phyloP scores from a whole-genome alignment of 2,888 invertebrate species.

The Cerceris ruficornis region DNA sequence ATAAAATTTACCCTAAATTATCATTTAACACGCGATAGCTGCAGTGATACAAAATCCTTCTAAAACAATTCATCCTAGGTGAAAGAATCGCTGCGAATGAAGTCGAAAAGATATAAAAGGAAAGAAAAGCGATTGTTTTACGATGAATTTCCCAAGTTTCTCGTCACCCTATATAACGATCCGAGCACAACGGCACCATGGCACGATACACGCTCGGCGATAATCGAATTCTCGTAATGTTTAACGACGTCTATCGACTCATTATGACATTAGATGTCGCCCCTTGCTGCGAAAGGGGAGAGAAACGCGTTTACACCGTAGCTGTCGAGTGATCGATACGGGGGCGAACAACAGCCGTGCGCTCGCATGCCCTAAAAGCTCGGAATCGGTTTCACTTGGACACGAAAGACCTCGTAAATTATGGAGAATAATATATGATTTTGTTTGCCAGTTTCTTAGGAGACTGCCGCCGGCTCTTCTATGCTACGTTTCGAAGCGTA shows the following conservation, averaged over 20 bases:
- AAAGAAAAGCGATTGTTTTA: too few species aligned
- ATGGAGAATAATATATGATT: constrained; percentile 8
- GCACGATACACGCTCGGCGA: constrained; percentile 30
- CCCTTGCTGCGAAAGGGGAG: constrained; percentile 51
- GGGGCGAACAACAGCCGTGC: constrained; percentile 24
- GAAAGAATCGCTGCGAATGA: too few species aligned
- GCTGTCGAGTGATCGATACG: constrained; percentile 64
- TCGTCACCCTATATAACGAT: neutral
- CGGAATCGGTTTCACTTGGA: constrained; percentile 7
- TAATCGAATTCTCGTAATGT: constrained; percentile 62
- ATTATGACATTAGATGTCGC: constrained; percentile 64
- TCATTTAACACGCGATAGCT: too few species aligned
- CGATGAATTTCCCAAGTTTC: neutral
- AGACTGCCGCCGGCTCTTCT: neutral
- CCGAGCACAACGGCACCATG: neutral
- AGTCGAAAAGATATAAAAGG: too few species aligned
- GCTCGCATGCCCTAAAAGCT: constrained; percentile 41
- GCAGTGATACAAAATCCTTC: too few species aligned
- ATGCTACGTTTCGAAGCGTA: neutral
- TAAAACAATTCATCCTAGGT: too few species aligned
- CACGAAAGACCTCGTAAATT: constrained; percentile 7
- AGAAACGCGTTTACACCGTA: constrained; percentile 59
- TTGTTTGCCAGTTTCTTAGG: constrained; percentile 35
- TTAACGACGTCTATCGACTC: constrained; percentile 63
- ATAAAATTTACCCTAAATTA: too few species aligned